These are phyloP conservation scores for Elmis aenea DNA, from an alignment of 2,888 invertebrate genomes.

Conservation along the genomic window DNA sequence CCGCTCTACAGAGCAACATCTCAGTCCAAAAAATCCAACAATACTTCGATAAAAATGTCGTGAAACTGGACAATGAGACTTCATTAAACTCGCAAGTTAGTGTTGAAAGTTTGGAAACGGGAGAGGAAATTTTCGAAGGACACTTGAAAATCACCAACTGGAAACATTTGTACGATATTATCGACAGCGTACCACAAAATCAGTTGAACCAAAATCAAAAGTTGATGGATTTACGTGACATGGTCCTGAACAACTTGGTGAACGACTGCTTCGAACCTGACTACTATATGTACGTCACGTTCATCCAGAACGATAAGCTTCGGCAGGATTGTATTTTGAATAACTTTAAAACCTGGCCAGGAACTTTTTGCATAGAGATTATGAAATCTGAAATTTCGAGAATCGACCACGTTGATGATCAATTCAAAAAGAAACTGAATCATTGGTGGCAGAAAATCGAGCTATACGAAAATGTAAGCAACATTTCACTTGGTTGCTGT, in stretches of 20 bases:
- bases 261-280: slow-evolving; percentile 48
- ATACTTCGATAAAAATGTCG: slow-evolving; percentile 43
- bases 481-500: neutral
- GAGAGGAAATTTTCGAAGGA: slow-evolving; percentile 36
- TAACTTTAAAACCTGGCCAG: slow-evolving; percentile 54
- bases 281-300: slow-evolving; percentile 52
- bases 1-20: slow-evolving; percentile 54
- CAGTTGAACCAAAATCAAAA: slow-evolving; percentile 51
- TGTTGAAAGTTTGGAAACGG: slow-evolving; percentile 31
- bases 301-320: slow-evolving; percentile 50
- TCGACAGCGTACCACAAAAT: slow-evolving; percentile 57
- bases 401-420: slow-evolving; percentile 43
- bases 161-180: slow-evolving; percentile 44
- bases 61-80: slow-evolving; percentile 25
- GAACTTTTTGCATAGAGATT: slow-evolving; percentile 52
- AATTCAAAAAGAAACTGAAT: slow-evolving; percentile 44
- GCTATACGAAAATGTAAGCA: slow-evolving; percentile 58
- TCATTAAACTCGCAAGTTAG: slow-evolving; percentile 19
- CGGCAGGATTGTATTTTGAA: slow-evolving; percentile 52
- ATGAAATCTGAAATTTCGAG: slow-evolving; percentile 51
- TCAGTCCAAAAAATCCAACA: slow-evolving; percentile 49
- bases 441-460: slow-evolving; percentile 59
- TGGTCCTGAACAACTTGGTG: slow-evolving; percentile 56
- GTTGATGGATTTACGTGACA: slow-evolving; percentile 54
- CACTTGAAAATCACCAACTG: slow-evolving; percentile 38